Percentiles rank a stretch among this genome's conserved stretches.
phyloP scores from a whole-genome alignment of 2,113 vertebrate species.

The Plectropomus leopardus region DNA sequence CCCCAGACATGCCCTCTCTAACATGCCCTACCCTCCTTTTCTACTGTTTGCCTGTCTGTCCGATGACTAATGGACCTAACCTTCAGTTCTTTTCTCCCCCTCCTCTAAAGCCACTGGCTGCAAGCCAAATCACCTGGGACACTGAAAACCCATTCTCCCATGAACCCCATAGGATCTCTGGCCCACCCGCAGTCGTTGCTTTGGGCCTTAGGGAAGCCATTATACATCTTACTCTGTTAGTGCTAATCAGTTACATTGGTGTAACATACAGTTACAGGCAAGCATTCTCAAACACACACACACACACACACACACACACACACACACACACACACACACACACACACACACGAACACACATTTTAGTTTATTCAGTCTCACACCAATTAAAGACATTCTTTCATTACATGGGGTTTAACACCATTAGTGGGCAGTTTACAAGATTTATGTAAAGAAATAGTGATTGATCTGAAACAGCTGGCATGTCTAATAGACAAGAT shows the following conservation, averaged over 20 bases:
- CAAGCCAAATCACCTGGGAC: slow-evolving; percentile 67
- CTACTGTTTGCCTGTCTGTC: slow-evolving; percentile 36
- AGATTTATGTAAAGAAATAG: slow-evolving; percentile 11
- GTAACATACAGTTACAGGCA: slow-evolving; percentile 28
- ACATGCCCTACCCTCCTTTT: slow-evolving; percentile 43
- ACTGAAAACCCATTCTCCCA: slow-evolving; percentile 54
- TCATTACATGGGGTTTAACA: slow-evolving; percentile 26
- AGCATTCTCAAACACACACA: neutral
- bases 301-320: neutral
- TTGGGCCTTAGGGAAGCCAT: slow-evolving; percentile 12
- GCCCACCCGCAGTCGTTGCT: slow-evolving; percentile 55
- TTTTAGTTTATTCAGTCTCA: slow-evolving; percentile 25
- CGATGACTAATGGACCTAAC: slow-evolving; percentile 63
- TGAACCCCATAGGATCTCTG: slow-evolving; percentile 29
- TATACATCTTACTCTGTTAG: slow-evolving; percentile 31
- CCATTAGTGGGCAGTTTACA: slow-evolving; percentile 32
- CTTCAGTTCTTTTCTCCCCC: neutral
- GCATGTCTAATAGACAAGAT: neutral
- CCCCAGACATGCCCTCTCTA: slow-evolving; percentile 71
- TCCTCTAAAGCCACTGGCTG: slow-evolving; percentile 48
- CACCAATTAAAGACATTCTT: slow-evolving; percentile 40
- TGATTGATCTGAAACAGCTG: slow-evolving; percentile 37
- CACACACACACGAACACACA: slow-evolving; percentile 23
- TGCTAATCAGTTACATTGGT: slow-evolving; percentile 44
- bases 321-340: slow-evolving; percentile 17